Evolutionary conservation across 2,888 invertebrate genomes (phyloP).

Genomic region (Tipula unca): DNA sequence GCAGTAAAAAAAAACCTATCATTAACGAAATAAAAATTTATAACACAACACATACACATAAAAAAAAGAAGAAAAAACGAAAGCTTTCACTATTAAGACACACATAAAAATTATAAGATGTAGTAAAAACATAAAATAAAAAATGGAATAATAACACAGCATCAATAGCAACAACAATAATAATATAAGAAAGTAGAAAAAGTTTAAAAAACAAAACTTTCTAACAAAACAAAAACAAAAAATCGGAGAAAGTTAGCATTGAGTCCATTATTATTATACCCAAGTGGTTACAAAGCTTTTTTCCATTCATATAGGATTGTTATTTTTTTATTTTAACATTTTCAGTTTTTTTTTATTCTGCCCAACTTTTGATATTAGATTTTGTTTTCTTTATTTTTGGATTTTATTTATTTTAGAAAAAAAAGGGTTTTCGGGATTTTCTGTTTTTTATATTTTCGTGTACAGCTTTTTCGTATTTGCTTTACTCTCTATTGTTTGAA

Average conservation of each 20-base stretch:
- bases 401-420: neutral
- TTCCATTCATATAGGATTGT: neutral
- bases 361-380: neutral
- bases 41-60: neutral
- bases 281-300: neutral
- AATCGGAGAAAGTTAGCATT: neutral
- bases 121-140: neutral
- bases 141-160: neutral
- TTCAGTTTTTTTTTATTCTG: neutral
- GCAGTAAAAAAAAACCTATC: neutral
- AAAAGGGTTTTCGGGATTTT: neutral
- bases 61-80: neutral
- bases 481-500: neutral
- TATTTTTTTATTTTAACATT: neutral
- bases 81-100: neutral
- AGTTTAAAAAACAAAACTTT: neutral
- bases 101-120: neutral
- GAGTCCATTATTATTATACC: neutral
- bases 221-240: neutral
- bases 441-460: too few species aligned
- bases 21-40: neutral
- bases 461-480: neutral
- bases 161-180: neutral
- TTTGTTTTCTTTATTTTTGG: neutral
- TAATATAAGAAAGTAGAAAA: neutral